Base-by-base conservation (phyloP, 2,888 invertebrate species). In the Malachius bipustulatus region DNA sequence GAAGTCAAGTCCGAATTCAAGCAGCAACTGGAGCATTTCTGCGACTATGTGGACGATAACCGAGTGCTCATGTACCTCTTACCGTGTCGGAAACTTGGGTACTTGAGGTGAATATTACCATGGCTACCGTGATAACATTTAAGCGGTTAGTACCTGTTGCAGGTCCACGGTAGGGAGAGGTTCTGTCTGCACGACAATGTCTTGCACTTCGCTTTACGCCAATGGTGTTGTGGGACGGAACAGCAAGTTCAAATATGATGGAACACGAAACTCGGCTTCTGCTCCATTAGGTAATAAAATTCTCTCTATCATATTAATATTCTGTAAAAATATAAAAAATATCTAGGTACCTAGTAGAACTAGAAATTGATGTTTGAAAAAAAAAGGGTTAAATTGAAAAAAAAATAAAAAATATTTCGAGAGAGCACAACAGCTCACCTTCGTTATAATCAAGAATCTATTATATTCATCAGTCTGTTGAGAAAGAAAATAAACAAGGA, bases 1-100 rank as follows among this genome's bases (percentile, higher is more conserved):
- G 79, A 79, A 62, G 78, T 79, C 2, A 63, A 69, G 34, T 48
- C 66, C 1, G 75, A 75, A 52, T 52, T 74, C 12, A 58, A 59
- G 40, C 62, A 60, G 3, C 49, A 56, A 40, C 30, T 61, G 3
- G 50, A 51, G 16, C 45, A 47, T 13, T 41, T 56, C 14, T 37
- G 58, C n/a, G 49, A 52, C 9, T 59, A 41, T 38, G 41, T 57
- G 19, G 61, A 59, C 1, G 53, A 52, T 12, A 48, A 56, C 34
- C 49, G 44, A 34, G 42, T 51, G 16, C 51, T 56, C n/a, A 48
- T 50, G 36, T 42, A 43, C 14, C 54, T 54, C 35, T 60, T 60
- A 44, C 59, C 59, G 8, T 58, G 57, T 33, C 42, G 55, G 6
- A 50, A 56, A 29, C n/a, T n/a, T n/a, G 52, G 50, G 29, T 60